phyloP scores from a whole-genome alignment of 2,113 vertebrate genomes.

The Circaetus gallicus region DNA sequence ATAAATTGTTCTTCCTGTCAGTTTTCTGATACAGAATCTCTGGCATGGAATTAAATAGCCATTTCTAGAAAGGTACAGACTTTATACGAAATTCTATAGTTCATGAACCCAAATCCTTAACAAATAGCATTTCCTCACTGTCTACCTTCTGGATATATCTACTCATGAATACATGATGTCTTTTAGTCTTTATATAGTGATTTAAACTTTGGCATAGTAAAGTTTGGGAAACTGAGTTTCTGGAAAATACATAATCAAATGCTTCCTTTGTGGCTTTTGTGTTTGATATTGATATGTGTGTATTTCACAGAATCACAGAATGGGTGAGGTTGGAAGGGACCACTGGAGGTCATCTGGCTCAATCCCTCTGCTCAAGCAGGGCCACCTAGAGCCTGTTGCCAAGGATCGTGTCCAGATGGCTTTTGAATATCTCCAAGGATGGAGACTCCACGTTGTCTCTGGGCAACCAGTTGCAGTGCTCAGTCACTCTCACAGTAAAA shows the following conservation, averaged over 20 bases:
- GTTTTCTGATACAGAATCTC: not conserved
- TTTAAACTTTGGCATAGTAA: not conserved
- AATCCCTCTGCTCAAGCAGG: not conserved
- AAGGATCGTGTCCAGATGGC: not conserved
- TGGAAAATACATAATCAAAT: not conserved
- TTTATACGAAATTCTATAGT: not conserved
- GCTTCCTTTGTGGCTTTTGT: not conserved
- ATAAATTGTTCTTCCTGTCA: not conserved
- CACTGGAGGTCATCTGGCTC: not conserved
- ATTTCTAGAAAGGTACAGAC: not conserved
- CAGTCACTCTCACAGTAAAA: not conserved
- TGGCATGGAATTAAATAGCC: not conserved
- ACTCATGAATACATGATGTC: not conserved
- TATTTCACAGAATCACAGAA: not conserved
- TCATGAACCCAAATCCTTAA: not conserved
- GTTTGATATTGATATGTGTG: not conserved
- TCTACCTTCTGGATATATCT: not conserved
- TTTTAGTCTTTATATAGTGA: not conserved
- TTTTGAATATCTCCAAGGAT: not conserved
- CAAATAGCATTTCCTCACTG: not conserved
- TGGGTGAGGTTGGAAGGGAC: not conserved
- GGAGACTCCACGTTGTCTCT: rapidly evolving
- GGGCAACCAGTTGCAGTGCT: not conserved
- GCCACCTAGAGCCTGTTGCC: not conserved
- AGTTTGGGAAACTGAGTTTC: not conserved